phyloP scores from a whole-genome alignment of 2,797 vertebrate species.

The Spheniscus humboldti region DNA sequence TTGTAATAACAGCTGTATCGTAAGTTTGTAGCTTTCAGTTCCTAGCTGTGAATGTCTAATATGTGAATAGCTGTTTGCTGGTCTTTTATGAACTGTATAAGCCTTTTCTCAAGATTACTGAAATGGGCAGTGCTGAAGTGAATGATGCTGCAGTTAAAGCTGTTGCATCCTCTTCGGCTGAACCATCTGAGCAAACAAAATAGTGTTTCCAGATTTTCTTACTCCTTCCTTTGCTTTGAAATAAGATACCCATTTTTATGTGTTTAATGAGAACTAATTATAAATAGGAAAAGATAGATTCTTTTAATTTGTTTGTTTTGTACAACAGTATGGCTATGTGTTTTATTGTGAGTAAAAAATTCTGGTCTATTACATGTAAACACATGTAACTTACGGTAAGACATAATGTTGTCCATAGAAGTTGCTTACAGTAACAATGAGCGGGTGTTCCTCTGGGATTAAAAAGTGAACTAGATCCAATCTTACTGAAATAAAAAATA shows the following conservation, averaged over 20 bases:
- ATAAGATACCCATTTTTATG: not conserved
- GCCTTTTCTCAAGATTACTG: not conserved
- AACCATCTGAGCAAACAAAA: not conserved
- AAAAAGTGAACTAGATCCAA: conserved; percentile 8
- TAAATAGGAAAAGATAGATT: not conserved
- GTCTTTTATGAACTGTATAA: not conserved
- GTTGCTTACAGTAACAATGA: not conserved
- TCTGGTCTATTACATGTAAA: not conserved
- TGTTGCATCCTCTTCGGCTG: conserved; percentile 10
- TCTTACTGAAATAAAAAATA: not conserved
- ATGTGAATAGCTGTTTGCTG: not conserved
- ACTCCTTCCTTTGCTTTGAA: not conserved
- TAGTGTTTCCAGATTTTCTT: not conserved
- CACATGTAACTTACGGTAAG: not conserved
- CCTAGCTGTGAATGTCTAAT: not conserved
- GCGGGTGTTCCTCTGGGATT: not conserved
- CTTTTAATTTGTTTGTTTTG: not conserved
- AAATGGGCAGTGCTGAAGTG: not conserved
- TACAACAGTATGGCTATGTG: not conserved
- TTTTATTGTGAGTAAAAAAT: not conserved
- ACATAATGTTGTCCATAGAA: not conserved
- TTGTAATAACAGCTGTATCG: not conserved
- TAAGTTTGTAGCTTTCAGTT: not conserved
- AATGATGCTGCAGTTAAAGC: not conserved
- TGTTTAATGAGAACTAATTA: not conserved